Evolutionary conservation across 2,113 vertebrate species (phyloP).

Genomic region (Heterocephalus glaber): DNA sequence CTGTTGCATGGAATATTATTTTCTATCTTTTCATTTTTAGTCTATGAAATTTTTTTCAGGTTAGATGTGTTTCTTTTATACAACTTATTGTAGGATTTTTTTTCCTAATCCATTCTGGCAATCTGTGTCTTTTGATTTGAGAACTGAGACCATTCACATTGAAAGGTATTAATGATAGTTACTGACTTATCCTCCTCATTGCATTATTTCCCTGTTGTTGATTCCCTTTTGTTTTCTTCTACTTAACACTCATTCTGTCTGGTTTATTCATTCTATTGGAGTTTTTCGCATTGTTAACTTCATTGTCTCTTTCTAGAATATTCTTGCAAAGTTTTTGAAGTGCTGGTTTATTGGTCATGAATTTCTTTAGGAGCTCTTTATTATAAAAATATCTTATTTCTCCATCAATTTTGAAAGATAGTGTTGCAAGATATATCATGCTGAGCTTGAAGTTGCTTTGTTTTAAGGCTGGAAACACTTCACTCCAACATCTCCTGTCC

Average conservation of each 20-base stretch:
- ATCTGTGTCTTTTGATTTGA: neutral
- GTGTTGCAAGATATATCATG: neutral
- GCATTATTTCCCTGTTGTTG: neutral
- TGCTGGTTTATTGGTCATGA: neutral
- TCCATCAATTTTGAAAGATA: neutral
- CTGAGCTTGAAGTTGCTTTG: neutral
- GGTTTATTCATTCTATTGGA: neutral
- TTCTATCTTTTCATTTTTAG: neutral
- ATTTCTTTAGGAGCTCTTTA: neutral
- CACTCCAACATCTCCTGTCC: neutral
- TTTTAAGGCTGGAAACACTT: neutral
- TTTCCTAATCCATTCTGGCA: neutral
- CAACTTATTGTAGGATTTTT: neutral
- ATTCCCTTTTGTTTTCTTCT: neutral
- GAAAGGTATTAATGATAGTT: neutral
- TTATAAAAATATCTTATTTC: neutral
- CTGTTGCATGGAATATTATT: neutral
- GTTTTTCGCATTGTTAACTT: neutral
- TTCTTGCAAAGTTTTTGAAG: neutral
- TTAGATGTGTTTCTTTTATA: neutral
- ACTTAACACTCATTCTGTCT: neutral
- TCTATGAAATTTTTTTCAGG: neutral
- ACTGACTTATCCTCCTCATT: neutral
- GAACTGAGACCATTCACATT: neutral
- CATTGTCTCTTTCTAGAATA: neutral